These are phyloP conservation scores for Leucophora obtusa DNA, from an alignment of 2,888 invertebrate species.

Conservation along the genomic window DNA sequence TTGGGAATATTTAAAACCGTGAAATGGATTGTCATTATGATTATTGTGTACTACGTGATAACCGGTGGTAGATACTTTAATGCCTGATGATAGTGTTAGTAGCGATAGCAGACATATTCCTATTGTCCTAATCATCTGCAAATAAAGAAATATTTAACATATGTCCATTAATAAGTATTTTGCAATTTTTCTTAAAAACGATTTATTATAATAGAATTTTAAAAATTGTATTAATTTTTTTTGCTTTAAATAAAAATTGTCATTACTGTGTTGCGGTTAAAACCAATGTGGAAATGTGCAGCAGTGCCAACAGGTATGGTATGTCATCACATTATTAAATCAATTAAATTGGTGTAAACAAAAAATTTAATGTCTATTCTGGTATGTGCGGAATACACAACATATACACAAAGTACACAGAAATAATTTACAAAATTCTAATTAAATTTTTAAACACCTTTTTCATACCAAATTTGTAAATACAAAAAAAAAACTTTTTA, in stretches of 20 bases:
- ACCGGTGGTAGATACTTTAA: conserved; percentile 66
- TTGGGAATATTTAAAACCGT: conserved; percentile 56
- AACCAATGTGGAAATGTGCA: background rate
- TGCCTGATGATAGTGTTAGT: conserved; percentile 21
- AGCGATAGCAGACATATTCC: conserved; percentile 35
- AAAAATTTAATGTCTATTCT: conserved; percentile 17
- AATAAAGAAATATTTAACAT: conserved; percentile 21
- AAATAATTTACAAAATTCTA: too few relatives aligned
- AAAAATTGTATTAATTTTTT: background rate
- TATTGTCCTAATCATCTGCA: conserved; percentile 65
- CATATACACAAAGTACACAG: too few relatives aligned
- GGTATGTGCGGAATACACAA: too few relatives aligned
- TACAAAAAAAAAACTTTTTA: too few relatives aligned
- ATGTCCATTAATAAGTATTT: too few relatives aligned
- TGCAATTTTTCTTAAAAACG: too few relatives aligned
- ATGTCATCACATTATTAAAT: conserved; percentile 33
- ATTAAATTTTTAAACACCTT: too few relatives aligned
- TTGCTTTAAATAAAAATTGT: background rate
- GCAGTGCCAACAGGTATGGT: conserved; percentile 11
- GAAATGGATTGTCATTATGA: conserved; percentile 60
- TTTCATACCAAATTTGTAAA: too few relatives aligned
- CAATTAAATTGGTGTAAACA: conserved; percentile 29
- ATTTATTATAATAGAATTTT: too few relatives aligned
- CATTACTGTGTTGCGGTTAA: background rate
- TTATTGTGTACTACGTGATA: conserved; percentile 73